phyloP scores from a whole-genome alignment of 2,113 vertebrate species.

The Psittacula cyanocephala region DNA sequence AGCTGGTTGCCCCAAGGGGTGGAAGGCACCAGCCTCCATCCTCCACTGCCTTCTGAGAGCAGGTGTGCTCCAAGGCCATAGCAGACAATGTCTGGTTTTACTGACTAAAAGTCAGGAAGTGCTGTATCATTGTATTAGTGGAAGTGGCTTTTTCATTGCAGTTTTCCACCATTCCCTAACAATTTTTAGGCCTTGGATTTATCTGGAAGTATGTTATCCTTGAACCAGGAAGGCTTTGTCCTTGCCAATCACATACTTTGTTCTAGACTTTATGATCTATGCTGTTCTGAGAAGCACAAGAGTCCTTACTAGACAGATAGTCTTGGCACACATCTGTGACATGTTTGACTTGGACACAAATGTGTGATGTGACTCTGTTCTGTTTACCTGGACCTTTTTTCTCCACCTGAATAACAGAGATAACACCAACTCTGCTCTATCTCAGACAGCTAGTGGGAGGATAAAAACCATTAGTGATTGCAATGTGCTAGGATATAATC shows the following conservation, averaged over 20 bases:
- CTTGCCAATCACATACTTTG: neutral
- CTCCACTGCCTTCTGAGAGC: neutral
- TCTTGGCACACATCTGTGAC: neutral
- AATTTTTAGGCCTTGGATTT: neutral
- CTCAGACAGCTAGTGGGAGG: neutral
- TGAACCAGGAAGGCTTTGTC: neutral
- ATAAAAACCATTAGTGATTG: slow-evolving; percentile 5
- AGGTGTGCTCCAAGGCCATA: neutral
- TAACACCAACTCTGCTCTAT: neutral
- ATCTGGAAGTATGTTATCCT: neutral
- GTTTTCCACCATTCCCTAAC: neutral
- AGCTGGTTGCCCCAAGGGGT: neutral
- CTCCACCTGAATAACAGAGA: neutral
- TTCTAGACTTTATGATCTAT: neutral
- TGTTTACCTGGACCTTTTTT: slow-evolving; percentile 15
- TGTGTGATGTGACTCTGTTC: neutral
- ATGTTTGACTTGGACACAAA: neutral
- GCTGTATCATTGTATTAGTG: no score
- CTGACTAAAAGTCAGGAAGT: neutral
- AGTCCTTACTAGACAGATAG: neutral
- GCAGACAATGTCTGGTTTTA: accelerated
- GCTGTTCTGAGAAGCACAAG: neutral
- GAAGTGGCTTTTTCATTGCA: neutral
- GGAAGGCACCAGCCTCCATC: neutral
- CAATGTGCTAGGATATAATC: neutral